Base-by-base conservation (phyloP, 2,888 invertebrate genomes). In the Calameuta pallipes region DNA sequence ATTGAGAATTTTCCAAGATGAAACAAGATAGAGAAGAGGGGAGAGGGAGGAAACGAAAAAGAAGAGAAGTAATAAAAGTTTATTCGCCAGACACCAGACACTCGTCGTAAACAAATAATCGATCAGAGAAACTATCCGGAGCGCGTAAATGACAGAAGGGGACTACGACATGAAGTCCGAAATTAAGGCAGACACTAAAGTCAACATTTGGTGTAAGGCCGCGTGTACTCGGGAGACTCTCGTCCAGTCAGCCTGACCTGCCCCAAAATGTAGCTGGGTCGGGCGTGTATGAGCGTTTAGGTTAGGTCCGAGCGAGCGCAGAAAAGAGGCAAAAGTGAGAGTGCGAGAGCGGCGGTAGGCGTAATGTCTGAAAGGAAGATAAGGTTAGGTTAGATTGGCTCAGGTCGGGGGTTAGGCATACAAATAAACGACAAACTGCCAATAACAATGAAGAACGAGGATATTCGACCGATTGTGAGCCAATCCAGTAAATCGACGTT, bases 181-280 rank as follows among this genome's bases (percentile, higher is more conserved):
- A 23, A 23, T 56, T 23, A 56, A 56, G 6, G 41, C 41, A 23
- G 0, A 9, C 23, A 56, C 9, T 56, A 56, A 56, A 56, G 41
- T 56, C 41, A 56, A 56, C 41, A 56, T 56, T 56, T 23, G 41
- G 15, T 56, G 23, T 41, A 23, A 41, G 41, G 41, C 41, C 41
- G 41, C 23, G 41, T 56, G 23, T 23, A 23, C 41, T 56, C 23
- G 41, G 41, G 41, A 56, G 41, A 9, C 23, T 56, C 23, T 56
- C 41, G 41, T 56, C 41, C 41, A 56, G 23, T 6, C 41, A 4
- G 41, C 82, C 81, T 83, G 83, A 83, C 83, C 83, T 83, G 83
- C 83, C 83, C 80, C 83, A 83, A 83, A 82, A 83, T 83, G 81
- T 78, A 79, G 79, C 73, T 74, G 78, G 69, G 76, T 69, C 70